phyloP scores from a whole-genome alignment of 2,113 vertebrate genomes.

The Grallaria varia region DNA sequence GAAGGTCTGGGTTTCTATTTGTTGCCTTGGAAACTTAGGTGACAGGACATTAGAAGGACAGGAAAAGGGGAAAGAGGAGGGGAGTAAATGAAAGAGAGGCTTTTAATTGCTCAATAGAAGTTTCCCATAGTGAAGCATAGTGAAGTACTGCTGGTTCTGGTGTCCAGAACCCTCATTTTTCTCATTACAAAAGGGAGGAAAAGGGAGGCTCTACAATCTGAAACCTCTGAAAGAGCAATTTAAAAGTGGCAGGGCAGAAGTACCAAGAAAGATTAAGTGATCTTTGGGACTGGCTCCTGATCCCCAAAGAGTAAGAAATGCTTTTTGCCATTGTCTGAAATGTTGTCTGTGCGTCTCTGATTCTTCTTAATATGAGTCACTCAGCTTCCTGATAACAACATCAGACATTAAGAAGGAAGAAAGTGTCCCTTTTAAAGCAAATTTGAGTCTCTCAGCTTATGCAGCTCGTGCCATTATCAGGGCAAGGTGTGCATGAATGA shows the following conservation, averaged over 20 bases:
- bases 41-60: background rate
- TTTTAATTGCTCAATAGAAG: background rate
- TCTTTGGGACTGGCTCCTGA: background rate
- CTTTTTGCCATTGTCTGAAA: background rate
- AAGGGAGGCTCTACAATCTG: background rate
- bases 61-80: background rate
- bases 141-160: background rate
- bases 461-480: background rate
- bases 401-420: background rate
- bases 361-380: background rate
- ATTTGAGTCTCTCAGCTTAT: background rate
- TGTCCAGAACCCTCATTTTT: background rate
- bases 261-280: background rate
- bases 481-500: background rate
- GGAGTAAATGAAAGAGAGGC: rapidly evolving
- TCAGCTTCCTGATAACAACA: background rate
- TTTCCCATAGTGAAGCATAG: background rate
- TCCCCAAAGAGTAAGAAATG: background rate
- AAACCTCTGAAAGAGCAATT: rapidly evolving
- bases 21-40: rapidly evolving
- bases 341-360: background rate
- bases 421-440: background rate
- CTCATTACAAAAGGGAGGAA: background rate
- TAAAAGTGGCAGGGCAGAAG: background rate
- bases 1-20: rapidly evolving